Evolutionary conservation across 2,888 invertebrate species (phyloP).

Genomic region (Synanthedon myopaeformis): DNA sequence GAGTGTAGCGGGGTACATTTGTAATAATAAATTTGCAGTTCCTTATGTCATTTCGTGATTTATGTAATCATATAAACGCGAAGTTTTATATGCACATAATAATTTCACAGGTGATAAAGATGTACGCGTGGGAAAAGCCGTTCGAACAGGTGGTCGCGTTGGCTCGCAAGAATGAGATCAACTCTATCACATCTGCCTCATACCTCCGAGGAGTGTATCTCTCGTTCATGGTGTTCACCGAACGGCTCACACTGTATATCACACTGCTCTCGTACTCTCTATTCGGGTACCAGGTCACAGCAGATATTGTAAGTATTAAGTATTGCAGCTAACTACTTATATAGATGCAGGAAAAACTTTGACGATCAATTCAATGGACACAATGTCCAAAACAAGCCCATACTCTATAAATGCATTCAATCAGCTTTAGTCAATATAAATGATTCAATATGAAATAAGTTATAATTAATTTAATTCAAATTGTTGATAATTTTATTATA

Average conservation of each 20-base stretch:
- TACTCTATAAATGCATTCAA: too few species aligned
- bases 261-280: constrained; percentile 83
- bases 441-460: too few species aligned
- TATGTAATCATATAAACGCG: neutral
- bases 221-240: constrained; percentile 84
- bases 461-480: too few species aligned
- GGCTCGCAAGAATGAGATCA: constrained; percentile 78
- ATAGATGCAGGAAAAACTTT: neutral
- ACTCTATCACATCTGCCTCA: constrained; percentile 72
- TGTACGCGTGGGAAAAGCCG: constrained; percentile 96
- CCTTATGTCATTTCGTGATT: constrained; percentile 2
- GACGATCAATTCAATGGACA: too few species aligned
- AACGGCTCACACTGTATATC: constrained; percentile 85
- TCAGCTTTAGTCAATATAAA: too few species aligned
- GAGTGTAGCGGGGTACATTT: too few species aligned
- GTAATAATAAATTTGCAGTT: neutral
- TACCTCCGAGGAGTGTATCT: constrained; percentile 76
- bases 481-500: too few species aligned
- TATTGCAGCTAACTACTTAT: constrained; percentile 6
- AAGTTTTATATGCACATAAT: neutral
- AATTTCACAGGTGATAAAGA: constrained; percentile 83
- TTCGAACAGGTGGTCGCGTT: constrained; percentile 85
- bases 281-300: constrained; percentile 70
- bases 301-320: constrained; percentile 68
- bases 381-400: too few species aligned